Evolutionary conservation across 1,140 invertebrate species (phyloP), one percentile per base, ranked within the genome.

Genomic region (Sycophila sp.): DNA sequence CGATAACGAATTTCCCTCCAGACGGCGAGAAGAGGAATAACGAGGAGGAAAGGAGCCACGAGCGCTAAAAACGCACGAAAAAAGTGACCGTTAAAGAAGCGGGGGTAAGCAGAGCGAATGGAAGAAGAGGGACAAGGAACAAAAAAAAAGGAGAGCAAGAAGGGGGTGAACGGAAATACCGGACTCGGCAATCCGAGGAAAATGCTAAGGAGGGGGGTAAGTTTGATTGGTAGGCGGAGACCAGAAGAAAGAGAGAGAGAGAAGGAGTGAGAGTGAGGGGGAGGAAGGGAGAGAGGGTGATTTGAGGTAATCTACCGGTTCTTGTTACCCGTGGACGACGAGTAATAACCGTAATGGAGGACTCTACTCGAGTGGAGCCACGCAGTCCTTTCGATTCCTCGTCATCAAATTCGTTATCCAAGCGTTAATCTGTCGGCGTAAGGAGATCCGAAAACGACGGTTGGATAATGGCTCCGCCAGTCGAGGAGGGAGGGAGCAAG

Each of bases 231-330:
- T n/a, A n/a, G 3, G 17, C n/a, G 45, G 45, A 22, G 3, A 22
- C 15, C 17, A n/a, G 15, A 36, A 34, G n/a, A 8, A 32, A 17
- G 26, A 32, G 17, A 30, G 28, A 5, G 1, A 26, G 53, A 7
- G 17, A 5, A 8, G 8, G n/a, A 19, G 53, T 2, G 30, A 72
- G 73, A 72, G 75, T 79, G 80, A 82, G 80, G 80, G 80, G 77
- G 80, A 81, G 78, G 78, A 76, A 78, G 80, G 79, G 80, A 78
- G 75, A 73, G 76, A 77, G 78, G 80, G 78, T 82, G 80, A 82
- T 82, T 82, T 77, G 80, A 77, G 76, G 76, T 80, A 81, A 82
- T 82, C 80, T 79, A 81, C 79, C 75, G 78, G 78, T 81, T 82
- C 80, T 82, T 81, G 80, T 81, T 82, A 81, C 80, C 75, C 73